Base-by-base conservation (phyloP, 2,888 invertebrate species). In the Melanargia galathea region DNA sequence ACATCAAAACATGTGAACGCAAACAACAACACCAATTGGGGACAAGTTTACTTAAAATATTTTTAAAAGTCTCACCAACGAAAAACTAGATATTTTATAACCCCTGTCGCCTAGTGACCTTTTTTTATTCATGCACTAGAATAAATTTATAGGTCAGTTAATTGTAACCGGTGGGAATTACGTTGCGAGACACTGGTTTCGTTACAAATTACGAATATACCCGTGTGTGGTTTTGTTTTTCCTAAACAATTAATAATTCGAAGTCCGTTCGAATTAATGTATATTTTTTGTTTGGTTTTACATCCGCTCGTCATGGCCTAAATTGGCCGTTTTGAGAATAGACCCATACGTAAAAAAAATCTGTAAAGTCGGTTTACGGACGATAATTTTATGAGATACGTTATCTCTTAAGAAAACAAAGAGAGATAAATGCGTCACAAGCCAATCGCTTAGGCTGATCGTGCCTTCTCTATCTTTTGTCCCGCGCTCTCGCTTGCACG, bases 61-160 rank as follows among this genome's bases (percentile, higher is more conserved):
- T 62, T 6, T 26, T 26, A 5, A 49, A 54, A 58, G 52, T 55
- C 54, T 54, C 46, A 48, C 52, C 22, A 45, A 59, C 40, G 20
- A 62, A 62, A 55, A 30, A 49, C 45, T 38, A 54, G 35, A 54
- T 38, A 62, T 63, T 65, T 67, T 61, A 63, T 62, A 67, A 63
- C 49, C 64, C 67, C 48, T 58, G 55, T 58, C 65, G 67, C 69
- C 69, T 62, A 67, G 60, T 67, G 61, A 67, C 67, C 35, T 54
- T 65, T 67, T 69, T 63, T 49, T 49, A 49, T 56, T 62, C 58
- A 58, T 58, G 59, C 51, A 60, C 51, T 13, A 35, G 52, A 30
- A 59, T 56, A 63, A 63, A 65, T 60, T 63, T 60, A 63, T 63
- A 60, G 63, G 63, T 60, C 63, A 51, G 45, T 59, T 65, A 43